Evolutionary conservation across 1,140 invertebrate species (phyloP).

Genomic region (Drosophila miranda): DNA sequence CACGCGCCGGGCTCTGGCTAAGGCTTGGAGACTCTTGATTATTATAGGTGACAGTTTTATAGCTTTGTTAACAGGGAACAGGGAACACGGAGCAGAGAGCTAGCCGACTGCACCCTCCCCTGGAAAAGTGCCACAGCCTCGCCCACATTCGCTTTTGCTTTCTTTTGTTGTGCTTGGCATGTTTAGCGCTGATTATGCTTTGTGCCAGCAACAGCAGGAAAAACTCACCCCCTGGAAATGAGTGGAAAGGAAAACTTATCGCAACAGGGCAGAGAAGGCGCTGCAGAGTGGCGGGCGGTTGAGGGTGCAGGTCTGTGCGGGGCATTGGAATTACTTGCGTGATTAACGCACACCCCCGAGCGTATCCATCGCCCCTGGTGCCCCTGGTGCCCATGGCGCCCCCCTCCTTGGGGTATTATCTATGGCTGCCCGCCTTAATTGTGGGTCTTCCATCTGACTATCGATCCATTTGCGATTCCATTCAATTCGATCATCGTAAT

Average conservation of each 20-base stretch:
- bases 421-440: constrained; percentile 78
- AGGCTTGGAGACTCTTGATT: constrained; percentile 42
- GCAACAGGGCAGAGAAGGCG: constrained; percentile 32
- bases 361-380: constrained; percentile 33
- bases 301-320: constrained; percentile 13
- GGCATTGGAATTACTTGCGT: constrained; percentile 79
- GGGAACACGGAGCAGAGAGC: background rate
- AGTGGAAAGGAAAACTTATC: constrained; percentile 55
- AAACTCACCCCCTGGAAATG: constrained; percentile 56
- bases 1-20: constrained; percentile 41
- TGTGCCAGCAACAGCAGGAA: constrained; percentile 38
- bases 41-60: constrained; percentile 77
- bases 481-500: constrained; percentile 60
- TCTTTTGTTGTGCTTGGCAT: constrained; percentile 73
- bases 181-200: constrained; percentile 78
- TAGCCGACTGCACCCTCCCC: constrained; percentile 8
- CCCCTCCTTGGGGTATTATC: constrained; percentile 55
- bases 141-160: constrained; percentile 9
- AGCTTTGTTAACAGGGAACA: constrained; percentile 69
- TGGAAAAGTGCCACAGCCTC: background rate
- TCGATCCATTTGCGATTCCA: constrained; percentile 67
- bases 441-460: constrained; percentile 76
- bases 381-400: background rate
- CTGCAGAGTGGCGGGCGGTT: background rate
- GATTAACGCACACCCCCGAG: constrained; percentile 76